Evolutionary conservation across 1,140 invertebrate species (phyloP).

Genomic region (Drosophila quadrilineata): DNA sequence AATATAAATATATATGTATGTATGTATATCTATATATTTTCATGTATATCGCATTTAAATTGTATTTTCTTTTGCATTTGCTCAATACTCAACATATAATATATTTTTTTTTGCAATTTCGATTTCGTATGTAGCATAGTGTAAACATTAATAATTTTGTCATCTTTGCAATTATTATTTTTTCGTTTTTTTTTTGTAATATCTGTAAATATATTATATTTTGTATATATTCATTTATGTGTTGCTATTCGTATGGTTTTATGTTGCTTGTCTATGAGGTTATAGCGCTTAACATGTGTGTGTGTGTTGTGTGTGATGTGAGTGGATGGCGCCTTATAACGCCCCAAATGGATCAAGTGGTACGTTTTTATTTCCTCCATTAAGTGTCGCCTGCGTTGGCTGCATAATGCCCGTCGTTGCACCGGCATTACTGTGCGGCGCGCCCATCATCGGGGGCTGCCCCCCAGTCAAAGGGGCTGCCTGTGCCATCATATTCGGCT

Average conservation of each 20-base stretch:
- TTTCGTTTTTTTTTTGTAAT: conserved; percentile 26
- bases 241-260: conserved; percentile 25
- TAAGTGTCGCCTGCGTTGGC: conserved; percentile 66
- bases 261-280: conserved; percentile 60
- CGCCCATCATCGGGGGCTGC: conserved; percentile 79
- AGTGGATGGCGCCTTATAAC: conserved; percentile 67
- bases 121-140: conserved; percentile 46
- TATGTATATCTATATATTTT: conserved; percentile 53
- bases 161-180: conserved; percentile 34
- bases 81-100: conserved; percentile 68
- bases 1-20: conserved; percentile 59
- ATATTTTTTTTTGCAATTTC: conserved; percentile 45
- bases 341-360: conserved; percentile 81
- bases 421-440: conserved; percentile 68
- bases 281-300: conserved; percentile 51
- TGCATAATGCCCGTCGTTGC: conserved; percentile 65
- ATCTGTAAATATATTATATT: conserved; percentile 51
- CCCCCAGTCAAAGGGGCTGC: conserved; percentile 81
- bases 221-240: conserved; percentile 41
- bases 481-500: conserved; percentile 67
- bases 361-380: conserved; percentile 73
- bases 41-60: too few relatives aligned
- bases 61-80: conserved; percentile 44
- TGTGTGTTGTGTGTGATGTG: conserved; percentile 26
- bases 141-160: conserved; percentile 57